Evolutionary conservation across 2,113 vertebrate species (phyloP).

Genomic region (Rhinogobius similis): DNA sequence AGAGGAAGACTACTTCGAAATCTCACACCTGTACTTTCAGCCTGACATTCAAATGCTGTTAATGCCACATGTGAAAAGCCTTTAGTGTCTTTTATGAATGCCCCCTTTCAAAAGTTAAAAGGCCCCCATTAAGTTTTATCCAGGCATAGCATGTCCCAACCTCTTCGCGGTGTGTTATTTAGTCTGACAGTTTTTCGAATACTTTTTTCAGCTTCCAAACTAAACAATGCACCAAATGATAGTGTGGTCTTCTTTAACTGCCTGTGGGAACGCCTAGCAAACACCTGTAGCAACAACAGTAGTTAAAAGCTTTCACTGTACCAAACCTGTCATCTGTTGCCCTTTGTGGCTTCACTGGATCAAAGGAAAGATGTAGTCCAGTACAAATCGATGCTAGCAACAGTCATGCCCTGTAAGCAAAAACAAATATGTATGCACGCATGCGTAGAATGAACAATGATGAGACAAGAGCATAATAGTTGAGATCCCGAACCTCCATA

Average conservation of each 20-base stretch:
- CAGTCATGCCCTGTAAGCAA: slow-evolving; percentile 28
- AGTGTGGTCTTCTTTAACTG: slow-evolving; percentile 16
- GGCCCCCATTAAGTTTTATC: slow-evolving; percentile 10
- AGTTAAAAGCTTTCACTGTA: slow-evolving; percentile 67
- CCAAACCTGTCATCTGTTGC: slow-evolving; percentile 46
- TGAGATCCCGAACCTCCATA: slow-evolving; percentile 25
- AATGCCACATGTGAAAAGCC: slow-evolving; percentile 1
- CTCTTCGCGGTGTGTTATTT: neutral
- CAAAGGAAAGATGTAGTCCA: slow-evolving; percentile 58
- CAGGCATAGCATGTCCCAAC: slow-evolving; percentile 14
- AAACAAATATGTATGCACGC: slow-evolving; percentile 16
- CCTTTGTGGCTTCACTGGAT: slow-evolving; percentile 56
- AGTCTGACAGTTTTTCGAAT: slow-evolving; percentile 7
- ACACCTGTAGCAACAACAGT: slow-evolving; percentile 70
- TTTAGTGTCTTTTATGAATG: slow-evolving; percentile 13
- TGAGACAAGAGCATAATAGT: slow-evolving; percentile 20
- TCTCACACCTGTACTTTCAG: slow-evolving; percentile 6
- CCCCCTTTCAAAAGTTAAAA: slow-evolving; percentile 14
- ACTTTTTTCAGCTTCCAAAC: slow-evolving; percentile 23
- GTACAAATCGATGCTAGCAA: slow-evolving; percentile 40
- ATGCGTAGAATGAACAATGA: slow-evolving; percentile 13
- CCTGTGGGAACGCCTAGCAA: slow-evolving; percentile 40
- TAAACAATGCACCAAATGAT: slow-evolving; percentile 38
- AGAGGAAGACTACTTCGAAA: neutral
- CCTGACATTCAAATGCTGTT: slow-evolving; percentile 2